A percentile compares a stretch with the other conserved stretches of the same genome.
Conservation (phyloP, 1,140 invertebrate species). For the Amyelois transitella region DNA sequence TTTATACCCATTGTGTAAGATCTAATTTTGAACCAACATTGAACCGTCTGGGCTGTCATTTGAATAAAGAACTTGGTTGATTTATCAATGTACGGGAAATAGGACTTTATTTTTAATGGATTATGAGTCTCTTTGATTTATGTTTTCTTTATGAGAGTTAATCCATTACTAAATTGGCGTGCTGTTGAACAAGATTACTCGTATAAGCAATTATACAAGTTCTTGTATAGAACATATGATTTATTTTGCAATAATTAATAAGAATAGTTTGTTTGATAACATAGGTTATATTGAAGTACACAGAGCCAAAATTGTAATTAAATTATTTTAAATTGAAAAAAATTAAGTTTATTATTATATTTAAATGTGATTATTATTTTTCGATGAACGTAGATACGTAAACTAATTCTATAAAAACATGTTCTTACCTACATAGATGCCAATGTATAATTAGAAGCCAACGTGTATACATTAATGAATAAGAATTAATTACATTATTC, state of each 20-base stretch:
- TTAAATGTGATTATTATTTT: neutral
- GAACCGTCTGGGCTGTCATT: neutral
- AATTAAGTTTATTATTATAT: neutral
- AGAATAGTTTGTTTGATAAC: neutral
- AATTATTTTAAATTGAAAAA: neutral
- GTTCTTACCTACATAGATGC: no score
- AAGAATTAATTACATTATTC: no score
- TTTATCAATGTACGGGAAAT: neutral
- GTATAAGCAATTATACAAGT: neutral
- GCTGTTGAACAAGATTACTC: no score
- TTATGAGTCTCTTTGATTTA: neutral
- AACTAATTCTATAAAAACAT: no score
- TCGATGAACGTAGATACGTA: neutral
- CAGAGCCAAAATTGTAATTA: neutral
- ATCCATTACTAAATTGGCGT: neutral
- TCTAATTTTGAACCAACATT: neutral
- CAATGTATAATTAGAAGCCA: no score
- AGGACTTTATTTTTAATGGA: neutral
- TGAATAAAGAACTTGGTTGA: neutral
- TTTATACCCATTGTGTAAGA: constrained; percentile 3
- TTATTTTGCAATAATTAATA: neutral
- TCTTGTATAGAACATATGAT: neutral
- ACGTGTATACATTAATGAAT: no score
- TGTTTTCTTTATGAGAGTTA: neutral
- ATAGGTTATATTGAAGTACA: neutral